Evolutionary conservation across 2,888 invertebrate genomes (phyloP).

Genomic region (Euclidia mi): DNA sequence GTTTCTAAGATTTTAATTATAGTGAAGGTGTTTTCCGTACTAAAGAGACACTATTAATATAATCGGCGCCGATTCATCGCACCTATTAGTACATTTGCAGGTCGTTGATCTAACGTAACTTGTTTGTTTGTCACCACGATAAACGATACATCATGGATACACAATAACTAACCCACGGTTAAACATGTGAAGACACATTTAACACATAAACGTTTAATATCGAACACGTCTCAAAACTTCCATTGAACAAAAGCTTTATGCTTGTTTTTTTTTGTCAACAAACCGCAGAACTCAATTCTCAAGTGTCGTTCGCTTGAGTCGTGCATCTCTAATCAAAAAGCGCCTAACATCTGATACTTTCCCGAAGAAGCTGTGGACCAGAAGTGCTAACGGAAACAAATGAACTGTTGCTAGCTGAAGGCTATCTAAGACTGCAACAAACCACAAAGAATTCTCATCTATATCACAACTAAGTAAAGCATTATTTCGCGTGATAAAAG

Average conservation of each 20-base stretch:
- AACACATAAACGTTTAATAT: constrained; percentile 66
- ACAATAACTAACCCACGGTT: constrained; percentile 43
- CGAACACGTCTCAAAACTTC: constrained; percentile 56
- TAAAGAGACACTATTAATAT: constrained; percentile 31
- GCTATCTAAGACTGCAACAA: constrained; percentile 67
- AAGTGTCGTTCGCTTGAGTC: constrained; percentile 60
- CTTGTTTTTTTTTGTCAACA: constrained; percentile 60
- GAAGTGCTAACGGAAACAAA: constrained; percentile 87
- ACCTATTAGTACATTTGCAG: constrained; percentile 15
- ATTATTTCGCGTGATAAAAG: constrained; percentile 60
- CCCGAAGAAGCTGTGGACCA: constrained; percentile 75
- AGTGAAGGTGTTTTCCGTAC: constrained; percentile 33
- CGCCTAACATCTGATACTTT: constrained; percentile 81
- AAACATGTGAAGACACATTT: constrained; percentile 68
- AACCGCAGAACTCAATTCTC: constrained; percentile 58
- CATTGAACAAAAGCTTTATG: constrained; percentile 53
- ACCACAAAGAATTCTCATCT: constrained; percentile 49
- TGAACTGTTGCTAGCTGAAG: constrained; percentile 82
- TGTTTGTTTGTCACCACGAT: constrained; percentile 47
- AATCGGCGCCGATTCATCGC: constrained; percentile 16
- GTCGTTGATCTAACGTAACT: constrained; percentile 36
- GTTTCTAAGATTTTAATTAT: constrained; percentile 7
- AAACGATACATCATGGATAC: constrained; percentile 68
- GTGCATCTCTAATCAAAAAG: constrained; percentile 82
- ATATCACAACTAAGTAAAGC: constrained; percentile 56